Base-by-base conservation (phyloP, 2,888 invertebrate species). In the Drosophila colorata region DNA sequence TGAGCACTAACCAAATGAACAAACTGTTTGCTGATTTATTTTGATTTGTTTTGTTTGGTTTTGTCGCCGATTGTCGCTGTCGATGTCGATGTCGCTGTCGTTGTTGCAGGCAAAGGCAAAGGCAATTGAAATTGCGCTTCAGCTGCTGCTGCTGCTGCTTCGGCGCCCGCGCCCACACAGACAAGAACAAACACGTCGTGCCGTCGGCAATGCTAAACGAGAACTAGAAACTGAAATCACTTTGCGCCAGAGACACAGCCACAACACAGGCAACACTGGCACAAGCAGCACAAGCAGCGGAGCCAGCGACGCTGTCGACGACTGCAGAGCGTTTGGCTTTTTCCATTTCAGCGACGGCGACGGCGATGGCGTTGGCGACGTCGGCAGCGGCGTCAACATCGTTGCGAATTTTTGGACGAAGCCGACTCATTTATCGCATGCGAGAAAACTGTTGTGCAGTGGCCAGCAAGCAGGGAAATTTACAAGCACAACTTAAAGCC, bases 161-260 rank as follows among this genome's bases (percentile, higher is more conserved):
- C 38, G 71, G 68, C 69, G 71, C 67, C 73, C 72, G 79, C 79
- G 70, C 64, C 61, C 53, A 69, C 67, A 65, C 63, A 61, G 64
- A 65, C 61, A 68, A 70, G 59, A 56, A 53, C 56, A 74, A 68
- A 77, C 91, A 91, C 91, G 91, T 91, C 90, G 85, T 90, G 87
- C 87, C 91, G 90, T 89, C 86, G 88, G 90, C 90, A 90, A 91
- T 88, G 92, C 90, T 92, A 87, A 91, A 88, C 91, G 91, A 90
- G 90, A 91, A 91, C 91, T 91, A 89, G 66, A 76, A 79, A 67
- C 83, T 58, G 59, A 72, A 68, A 66, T 49, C 66, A 67, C 70
- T 70, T 75, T 75, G 59, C 52, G 73, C 57, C 73, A 67, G 52
- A 60, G 60, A 51, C 56, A 41, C 67, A 51, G 47, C 65, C 28